These are phyloP conservation scores for Otus sunia DNA, from an alignment of 2,113 vertebrate species.

Conservation along the genomic window DNA sequence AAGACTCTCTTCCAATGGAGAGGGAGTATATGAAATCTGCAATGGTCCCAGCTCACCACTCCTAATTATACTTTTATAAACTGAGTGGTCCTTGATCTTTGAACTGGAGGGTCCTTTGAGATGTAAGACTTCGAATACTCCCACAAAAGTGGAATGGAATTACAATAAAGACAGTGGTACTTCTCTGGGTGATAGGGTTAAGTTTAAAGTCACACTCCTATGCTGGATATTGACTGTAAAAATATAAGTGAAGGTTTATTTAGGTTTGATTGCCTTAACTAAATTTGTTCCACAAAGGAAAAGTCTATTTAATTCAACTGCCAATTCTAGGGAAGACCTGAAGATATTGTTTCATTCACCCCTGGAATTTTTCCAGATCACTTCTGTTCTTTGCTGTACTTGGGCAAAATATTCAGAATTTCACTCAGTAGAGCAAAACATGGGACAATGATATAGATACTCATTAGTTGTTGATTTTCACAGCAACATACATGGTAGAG, in stretches of 20 bases:
- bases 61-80: conserved; percentile 77
- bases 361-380: not conserved
- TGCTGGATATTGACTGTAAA: not conserved
- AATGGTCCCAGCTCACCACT: conserved; percentile 65
- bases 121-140: not conserved
- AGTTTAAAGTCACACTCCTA: not conserved
- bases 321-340: not conserved
- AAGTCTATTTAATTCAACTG: not conserved
- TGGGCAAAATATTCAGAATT: not conserved
- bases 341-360: not conserved
- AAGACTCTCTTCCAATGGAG: conserved; percentile 70
- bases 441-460: not conserved
- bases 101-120: conserved; percentile 18
- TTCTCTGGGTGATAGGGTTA: not conserved
- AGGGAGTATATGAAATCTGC: conserved; percentile 75
- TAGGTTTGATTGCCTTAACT: not conserved
- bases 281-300: not conserved
- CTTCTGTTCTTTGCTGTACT: not conserved
- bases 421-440: not conserved
- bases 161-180: not conserved
- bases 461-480: not conserved
- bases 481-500: not conserved
- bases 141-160: not conserved
- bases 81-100: conserved; percentile 58
- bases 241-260: not conserved